Evolutionary conservation across 2,888 invertebrate genomes (phyloP).

Genomic region (Drosophila rellima): DNA sequence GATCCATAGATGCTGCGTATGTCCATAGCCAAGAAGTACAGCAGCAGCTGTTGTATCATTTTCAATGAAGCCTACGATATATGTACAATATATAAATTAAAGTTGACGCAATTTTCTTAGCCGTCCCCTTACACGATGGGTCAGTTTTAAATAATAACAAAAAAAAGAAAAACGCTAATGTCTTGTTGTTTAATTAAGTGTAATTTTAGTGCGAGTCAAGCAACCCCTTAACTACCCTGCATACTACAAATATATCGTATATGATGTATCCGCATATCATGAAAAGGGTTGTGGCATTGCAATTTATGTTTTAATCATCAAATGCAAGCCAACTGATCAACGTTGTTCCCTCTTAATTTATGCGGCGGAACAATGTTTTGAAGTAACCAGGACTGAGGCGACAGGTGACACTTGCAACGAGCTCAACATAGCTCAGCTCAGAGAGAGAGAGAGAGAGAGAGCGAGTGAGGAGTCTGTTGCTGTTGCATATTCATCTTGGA

Average conservation of each 20-base stretch:
- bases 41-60: conserved; percentile 55
- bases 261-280: conserved; percentile 28
- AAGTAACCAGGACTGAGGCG: conserved; percentile 47
- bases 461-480: conserved; percentile 23
- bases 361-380: conserved; percentile 75
- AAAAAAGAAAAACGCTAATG: conserved; percentile 76
- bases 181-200: conserved; percentile 84
- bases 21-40: conserved; percentile 34
- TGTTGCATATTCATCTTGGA: conserved; percentile 56
- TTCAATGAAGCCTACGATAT: conserved; percentile 34
- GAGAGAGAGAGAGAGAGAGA: background rate
- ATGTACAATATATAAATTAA: conserved; percentile 6
- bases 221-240: conserved; percentile 50
- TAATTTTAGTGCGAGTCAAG: conserved; percentile 79
- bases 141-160: conserved; percentile 52
- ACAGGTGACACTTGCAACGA: conserved; percentile 70
- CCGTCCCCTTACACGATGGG: conserved; percentile 2
- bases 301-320: conserved; percentile 81
- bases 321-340: conserved; percentile 77
- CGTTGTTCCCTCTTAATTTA: conserved; percentile 64
- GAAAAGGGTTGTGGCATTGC: conserved; percentile 53
- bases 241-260: conserved; percentile 8
- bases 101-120: conserved; percentile 30
- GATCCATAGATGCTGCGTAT: conserved; percentile 22
- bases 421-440: background rate